phyloP scores from a whole-genome alignment of 2,888 invertebrate genomes.

The Netelia inedita region DNA sequence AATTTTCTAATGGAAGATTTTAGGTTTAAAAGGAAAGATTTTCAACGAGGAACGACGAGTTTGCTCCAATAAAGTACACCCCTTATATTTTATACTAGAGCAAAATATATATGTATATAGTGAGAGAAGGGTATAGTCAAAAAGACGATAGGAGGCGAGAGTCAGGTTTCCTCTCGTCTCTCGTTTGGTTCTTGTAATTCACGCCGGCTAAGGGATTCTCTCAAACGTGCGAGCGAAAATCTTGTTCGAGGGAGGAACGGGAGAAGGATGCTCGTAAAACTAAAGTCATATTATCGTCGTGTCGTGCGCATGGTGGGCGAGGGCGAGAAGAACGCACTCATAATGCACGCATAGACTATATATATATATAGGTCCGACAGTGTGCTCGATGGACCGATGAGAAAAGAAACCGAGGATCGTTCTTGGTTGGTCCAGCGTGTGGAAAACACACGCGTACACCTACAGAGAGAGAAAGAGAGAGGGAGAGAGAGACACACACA shows the following conservation, averaged over 20 bases:
- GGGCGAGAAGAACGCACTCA: conserved; percentile 51
- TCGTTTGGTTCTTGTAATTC: conserved; percentile 67
- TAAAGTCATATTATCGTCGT: conserved; percentile 69
- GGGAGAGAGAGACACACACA: conserved; percentile 50
- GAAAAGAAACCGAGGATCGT: conserved; percentile 62
- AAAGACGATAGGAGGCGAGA: conserved; percentile 49
- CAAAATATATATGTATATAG: not conserved
- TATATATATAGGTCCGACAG: conserved; percentile 30
- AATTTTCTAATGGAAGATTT: not conserved
- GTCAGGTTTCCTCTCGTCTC: conserved; percentile 53
- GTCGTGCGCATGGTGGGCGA: conserved; percentile 58
- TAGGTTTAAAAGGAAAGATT: not conserved
- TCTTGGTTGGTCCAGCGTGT: conserved; percentile 58
- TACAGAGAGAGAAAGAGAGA: conserved; percentile 4
- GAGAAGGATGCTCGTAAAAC: conserved; percentile 69
- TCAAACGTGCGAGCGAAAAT: conserved; percentile 60
- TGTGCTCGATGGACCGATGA: conserved; percentile 62
- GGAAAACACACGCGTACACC: conserved; percentile 48
- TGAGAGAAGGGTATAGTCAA: not conserved
- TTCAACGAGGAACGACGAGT: not conserved
- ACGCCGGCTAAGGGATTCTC: conserved; percentile 57
- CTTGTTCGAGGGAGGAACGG: conserved; percentile 41
- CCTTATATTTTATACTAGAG: not conserved
- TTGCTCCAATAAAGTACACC: not conserved
- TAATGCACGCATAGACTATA: conserved; percentile 39